These are phyloP conservation scores for Automeris io DNA, from an alignment of 2,888 invertebrate genomes.

Conservation along the genomic window DNA sequence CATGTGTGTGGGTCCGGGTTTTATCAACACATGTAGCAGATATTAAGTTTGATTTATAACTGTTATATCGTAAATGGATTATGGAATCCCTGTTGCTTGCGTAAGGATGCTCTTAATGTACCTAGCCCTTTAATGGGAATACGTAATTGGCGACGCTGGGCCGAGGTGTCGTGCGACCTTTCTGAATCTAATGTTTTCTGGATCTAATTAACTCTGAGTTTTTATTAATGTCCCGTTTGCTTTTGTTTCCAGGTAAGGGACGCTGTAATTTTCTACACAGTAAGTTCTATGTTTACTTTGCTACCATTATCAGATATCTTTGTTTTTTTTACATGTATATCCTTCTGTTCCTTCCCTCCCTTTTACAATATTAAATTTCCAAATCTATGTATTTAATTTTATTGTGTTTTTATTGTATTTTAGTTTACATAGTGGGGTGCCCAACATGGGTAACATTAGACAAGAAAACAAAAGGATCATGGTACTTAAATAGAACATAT, in stretches of 20 bases:
- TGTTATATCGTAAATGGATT: constrained; percentile 77
- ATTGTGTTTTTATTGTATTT: no score
- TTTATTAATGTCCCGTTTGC: constrained; percentile 14
- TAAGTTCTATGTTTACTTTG: no score
- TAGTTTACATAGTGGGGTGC: no score
- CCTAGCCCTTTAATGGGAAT: constrained; percentile 56
- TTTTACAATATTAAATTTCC: no score
- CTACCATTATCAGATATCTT: no score
- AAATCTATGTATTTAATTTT: no score
- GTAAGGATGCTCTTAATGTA: constrained; percentile 41
- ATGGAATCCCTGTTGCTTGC: constrained; percentile 38
- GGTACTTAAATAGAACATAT: no score
- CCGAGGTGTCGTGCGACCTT: background rate
- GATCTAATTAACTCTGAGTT: constrained; percentile 38
- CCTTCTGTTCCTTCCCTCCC: no score
- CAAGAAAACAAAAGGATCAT: no score
- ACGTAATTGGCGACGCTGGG: constrained; percentile 42
- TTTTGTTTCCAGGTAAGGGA: constrained; percentile 56
- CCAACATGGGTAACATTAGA: no score
- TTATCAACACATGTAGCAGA: constrained; percentile 74
- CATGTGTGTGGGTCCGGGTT: constrained; percentile 16
- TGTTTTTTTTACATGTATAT: no score
- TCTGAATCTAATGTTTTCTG: constrained; percentile 28
- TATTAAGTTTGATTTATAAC: constrained; percentile 76
- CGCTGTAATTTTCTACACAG: no score